Evolutionary conservation across 2,797 vertebrate genomes (phyloP).

Genomic region (Takifugu rubripes): DNA sequence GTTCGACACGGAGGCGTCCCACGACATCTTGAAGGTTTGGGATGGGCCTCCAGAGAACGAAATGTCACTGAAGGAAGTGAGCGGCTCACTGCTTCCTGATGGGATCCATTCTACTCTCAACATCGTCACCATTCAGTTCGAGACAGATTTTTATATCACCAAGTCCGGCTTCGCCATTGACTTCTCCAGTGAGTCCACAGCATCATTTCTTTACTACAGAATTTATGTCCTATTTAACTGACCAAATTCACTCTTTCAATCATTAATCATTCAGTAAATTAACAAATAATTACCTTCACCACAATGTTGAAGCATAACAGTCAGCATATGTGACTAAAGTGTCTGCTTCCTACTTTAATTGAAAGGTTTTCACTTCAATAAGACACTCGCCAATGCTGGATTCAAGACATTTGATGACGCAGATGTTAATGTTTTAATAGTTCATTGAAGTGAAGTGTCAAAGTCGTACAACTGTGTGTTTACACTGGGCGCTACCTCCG

Average conservation of each 20-base stretch:
- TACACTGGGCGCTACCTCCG: constrained; percentile 25
- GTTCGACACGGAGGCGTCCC: constrained; percentile 96
- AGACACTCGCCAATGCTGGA: too few relatives aligned
- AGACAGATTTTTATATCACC: constrained; percentile 98
- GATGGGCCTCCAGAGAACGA: constrained; percentile 94
- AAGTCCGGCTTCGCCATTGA: constrained; percentile 98
- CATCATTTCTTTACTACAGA: too few relatives aligned
- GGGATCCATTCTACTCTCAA: constrained; percentile 97
- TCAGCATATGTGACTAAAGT: too few relatives aligned
- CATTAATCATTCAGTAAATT: too few relatives aligned
- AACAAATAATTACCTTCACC: too few relatives aligned
- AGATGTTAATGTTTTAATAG: neutral
- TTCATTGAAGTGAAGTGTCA: neutral
- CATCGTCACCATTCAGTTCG: constrained; percentile 92
- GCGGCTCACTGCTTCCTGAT: constrained; percentile 93
- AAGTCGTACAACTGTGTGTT: too few relatives aligned
- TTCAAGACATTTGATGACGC: neutral
- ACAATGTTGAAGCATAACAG: too few relatives aligned
- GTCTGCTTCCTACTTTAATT: too few relatives aligned
- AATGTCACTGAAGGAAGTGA: constrained; percentile 93
- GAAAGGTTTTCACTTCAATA: too few relatives aligned
- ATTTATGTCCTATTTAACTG: too few relatives aligned
- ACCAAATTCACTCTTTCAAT: too few relatives aligned
- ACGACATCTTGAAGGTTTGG: constrained; percentile 96
- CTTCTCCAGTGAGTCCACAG: constrained; percentile 90